phyloP scores from a whole-genome alignment of 2,888 invertebrate species.

The Achlya flavicornis region DNA sequence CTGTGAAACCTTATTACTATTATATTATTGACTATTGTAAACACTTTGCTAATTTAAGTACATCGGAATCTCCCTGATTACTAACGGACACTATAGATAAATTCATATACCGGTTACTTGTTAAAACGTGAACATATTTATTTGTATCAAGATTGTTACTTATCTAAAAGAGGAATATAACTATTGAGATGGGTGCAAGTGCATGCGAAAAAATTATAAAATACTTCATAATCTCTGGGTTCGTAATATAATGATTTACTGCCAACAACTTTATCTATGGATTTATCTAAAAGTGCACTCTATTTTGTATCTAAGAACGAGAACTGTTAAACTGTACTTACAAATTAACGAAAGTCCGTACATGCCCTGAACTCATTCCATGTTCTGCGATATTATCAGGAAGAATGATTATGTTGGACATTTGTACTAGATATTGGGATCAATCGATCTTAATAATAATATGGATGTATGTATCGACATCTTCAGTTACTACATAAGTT shows the following conservation, averaged over 20 bases:
- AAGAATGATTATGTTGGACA: conserved; percentile 32
- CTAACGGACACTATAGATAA: conserved; percentile 44
- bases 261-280: conserved; percentile 57
- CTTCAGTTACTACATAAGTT: conserved; percentile 32
- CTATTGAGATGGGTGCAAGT: conserved; percentile 38
- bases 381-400: not conserved
- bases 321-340: conserved; percentile 21
- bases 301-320: conserved; percentile 38
- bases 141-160: conserved; percentile 23
- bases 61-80: conserved; percentile 56
- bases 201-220: conserved; percentile 40
- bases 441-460: conserved; percentile 53
- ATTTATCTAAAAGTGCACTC: conserved; percentile 52
- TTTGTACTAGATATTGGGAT: conserved; percentile 75
- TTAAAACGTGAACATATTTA: conserved; percentile 36
- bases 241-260: conserved; percentile 36
- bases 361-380: not conserved
- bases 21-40: conserved; percentile 66
- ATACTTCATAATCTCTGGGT: conserved; percentile 21
- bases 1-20: conserved; percentile 52
- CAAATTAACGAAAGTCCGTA: conserved; percentile 15
- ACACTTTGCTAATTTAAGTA: conserved; percentile 75
- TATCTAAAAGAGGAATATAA: conserved; percentile 24
- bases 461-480: conserved; percentile 31
- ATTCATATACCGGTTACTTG: conserved; percentile 31